Conservation (phyloP, 2,888 invertebrate species). For the Belgica antarctica region DNA sequence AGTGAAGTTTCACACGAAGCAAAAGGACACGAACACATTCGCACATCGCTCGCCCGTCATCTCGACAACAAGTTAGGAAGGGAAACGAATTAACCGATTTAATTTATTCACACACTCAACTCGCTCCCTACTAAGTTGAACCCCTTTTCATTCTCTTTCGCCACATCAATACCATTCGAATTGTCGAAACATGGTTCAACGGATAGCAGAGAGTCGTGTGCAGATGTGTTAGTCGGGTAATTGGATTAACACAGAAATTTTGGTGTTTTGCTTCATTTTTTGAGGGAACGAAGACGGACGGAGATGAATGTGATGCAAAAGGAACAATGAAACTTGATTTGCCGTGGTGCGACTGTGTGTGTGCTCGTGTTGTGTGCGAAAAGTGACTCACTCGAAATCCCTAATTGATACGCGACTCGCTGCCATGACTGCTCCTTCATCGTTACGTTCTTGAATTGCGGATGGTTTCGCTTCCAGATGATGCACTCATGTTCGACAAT, state of each 20-base stretch:
- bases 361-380: slow-evolving; percentile 2
- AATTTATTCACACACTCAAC: slow-evolving; percentile 32
- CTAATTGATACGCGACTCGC: slow-evolving; percentile 40
- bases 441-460: slow-evolving; percentile 38
- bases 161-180: neutral
- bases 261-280: no score
- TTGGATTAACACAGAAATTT: slow-evolving; percentile 19
- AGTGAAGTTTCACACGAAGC: no score
- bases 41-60: neutral
- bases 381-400: slow-evolving; percentile 40
- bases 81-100: slow-evolving; percentile 28
- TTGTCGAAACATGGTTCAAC: neutral
- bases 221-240: slow-evolving; percentile 9
- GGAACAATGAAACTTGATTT: slow-evolving; percentile 1
- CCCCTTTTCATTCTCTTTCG: slow-evolving; percentile 18
- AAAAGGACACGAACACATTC: neutral
- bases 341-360: neutral
- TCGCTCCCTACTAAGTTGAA: neutral
- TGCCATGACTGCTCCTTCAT: slow-evolving; percentile 35
- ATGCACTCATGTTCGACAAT: slow-evolving; percentile 32
- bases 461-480: slow-evolving; percentile 43
- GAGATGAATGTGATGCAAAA: slow-evolving; percentile 10
- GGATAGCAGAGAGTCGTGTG: neutral
- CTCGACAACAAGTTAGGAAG: no score
- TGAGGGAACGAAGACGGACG: neutral